Evolutionary conservation across 2,888 invertebrate genomes (phyloP).

Genomic region (Stenolophus ochropezus): DNA sequence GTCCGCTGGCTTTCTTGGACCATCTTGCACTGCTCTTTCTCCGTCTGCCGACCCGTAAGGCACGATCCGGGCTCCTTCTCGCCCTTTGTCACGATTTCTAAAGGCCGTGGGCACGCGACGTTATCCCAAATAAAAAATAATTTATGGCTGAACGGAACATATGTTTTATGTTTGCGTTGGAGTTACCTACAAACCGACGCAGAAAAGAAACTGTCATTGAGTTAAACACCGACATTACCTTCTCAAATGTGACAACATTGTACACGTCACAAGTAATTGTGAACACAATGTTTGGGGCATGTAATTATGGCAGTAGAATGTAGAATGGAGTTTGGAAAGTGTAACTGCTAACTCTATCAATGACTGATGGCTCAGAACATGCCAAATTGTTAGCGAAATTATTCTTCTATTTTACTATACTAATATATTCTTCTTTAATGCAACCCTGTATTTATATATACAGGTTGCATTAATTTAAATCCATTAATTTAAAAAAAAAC

Average conservation of each 20-base stretch:
- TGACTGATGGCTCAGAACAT: no score
- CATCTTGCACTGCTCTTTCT: conserved; percentile 50
- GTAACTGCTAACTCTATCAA: neutral
- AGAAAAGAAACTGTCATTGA: conserved; percentile 39
- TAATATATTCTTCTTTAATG: no score
- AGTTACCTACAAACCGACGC: conserved; percentile 40
- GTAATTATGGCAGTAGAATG: neutral
- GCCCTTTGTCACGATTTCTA: conserved; percentile 67
- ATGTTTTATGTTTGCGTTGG: conserved; percentile 68
- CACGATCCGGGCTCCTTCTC: conserved; percentile 60
- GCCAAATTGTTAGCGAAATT: no score
- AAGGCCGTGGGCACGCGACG: conserved; percentile 68
- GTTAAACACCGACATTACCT: conserved; percentile 26
- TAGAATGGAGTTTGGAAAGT: neutral
- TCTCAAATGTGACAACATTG: neutral
- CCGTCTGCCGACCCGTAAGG: conserved; percentile 1
- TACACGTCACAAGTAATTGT: neutral
- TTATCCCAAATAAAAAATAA: conserved; percentile 69
- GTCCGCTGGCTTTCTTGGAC: conserved; percentile 34
- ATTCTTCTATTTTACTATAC: no score
- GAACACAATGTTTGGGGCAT: neutral
- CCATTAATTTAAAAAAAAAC: no score
- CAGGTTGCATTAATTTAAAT: no score
- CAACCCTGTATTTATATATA: no score
- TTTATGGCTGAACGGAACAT: conserved; percentile 69